Conservation (phyloP, 2,888 invertebrate species). For the Noctua comes region DNA sequence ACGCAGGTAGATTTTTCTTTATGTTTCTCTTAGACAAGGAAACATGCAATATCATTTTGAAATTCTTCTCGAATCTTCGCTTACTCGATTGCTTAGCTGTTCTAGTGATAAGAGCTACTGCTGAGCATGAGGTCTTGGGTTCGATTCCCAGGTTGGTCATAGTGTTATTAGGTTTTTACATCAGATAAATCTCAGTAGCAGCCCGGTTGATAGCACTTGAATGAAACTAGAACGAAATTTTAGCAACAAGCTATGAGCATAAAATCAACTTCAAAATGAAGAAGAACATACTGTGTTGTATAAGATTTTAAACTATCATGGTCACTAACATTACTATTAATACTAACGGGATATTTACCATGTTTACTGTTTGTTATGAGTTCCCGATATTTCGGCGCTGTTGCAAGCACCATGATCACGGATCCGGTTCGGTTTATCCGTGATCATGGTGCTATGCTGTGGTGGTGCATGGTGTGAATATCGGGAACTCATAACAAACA, state of each 20-base stretch:
- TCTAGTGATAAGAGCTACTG: not conserved
- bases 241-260: not conserved
- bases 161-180: not conserved
- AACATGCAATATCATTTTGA: not conserved
- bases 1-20: slow-evolving; percentile 22
- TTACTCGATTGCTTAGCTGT: not conserved
- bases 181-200: not conserved
- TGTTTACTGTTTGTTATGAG: no score
- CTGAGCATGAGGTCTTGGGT: not conserved
- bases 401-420: no score
- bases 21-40: not conserved
- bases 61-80: not conserved
- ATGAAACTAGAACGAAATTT: not conserved
- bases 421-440: no score
- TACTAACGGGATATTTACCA: no score
- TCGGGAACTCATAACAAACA: no score
- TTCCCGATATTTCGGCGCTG: no score
- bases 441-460: no score
- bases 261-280: not conserved
- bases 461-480: no score
- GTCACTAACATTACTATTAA: no score
- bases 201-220: not conserved
- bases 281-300: not conserved
- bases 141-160: not conserved
- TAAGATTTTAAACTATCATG: no score